Conservation (phyloP, 1,140 invertebrate genomes). For the Lepidotrigona ventralis region DNA sequence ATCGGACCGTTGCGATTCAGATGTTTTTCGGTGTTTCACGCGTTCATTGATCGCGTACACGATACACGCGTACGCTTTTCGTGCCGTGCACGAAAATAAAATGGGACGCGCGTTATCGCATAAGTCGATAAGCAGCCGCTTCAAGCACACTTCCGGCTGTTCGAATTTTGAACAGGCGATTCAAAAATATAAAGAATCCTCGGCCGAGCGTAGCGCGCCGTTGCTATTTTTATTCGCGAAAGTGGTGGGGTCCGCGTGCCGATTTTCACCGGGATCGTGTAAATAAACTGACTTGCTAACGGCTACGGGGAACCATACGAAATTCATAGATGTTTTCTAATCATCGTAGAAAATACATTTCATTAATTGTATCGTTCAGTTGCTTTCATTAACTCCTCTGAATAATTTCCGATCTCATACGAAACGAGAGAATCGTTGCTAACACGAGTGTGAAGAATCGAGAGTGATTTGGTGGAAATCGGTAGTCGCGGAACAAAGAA, state of each 20-base stretch:
- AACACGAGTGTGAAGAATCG: too few relatives aligned
- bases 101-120: conserved; percentile 30
- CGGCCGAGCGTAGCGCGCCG: background rate
- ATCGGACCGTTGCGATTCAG: background rate
- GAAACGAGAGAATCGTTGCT: too few relatives aligned
- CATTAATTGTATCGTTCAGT: background rate
- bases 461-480: too few relatives aligned
- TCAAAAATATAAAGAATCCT: conserved; percentile 24
- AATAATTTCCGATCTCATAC: too few relatives aligned
- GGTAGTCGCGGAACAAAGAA: background rate
- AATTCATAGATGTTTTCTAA: background rate
- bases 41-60: conserved; percentile 37
- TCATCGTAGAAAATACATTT: background rate
- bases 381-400: background rate
- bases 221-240: conserved; percentile 35
- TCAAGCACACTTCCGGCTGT: conserved; percentile 35
- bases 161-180: conserved; percentile 26
- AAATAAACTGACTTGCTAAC: background rate
- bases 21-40: background rate
- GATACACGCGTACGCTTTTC: background rate
- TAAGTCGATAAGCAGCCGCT: background rate
- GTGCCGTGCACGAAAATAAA: conserved; percentile 18
- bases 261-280: background rate
- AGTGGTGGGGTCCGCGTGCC: conserved; percentile 1
- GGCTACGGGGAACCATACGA: background rate